phyloP scores from a whole-genome alignment of 2,797 vertebrate species.

The Amniataba percoides region DNA sequence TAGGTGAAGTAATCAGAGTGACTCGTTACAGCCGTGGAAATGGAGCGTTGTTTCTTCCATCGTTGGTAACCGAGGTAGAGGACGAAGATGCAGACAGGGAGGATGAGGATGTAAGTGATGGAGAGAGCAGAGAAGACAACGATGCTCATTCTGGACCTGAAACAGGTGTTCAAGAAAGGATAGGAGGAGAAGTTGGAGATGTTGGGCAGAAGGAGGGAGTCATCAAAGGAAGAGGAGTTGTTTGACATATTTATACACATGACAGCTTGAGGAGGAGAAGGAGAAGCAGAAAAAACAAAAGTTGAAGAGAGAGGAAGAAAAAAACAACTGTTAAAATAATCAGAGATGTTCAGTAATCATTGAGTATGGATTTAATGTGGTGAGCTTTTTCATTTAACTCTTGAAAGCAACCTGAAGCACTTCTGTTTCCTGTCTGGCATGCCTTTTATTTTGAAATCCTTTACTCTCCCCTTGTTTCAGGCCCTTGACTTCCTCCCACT shows the following conservation, averaged over 20 bases:
- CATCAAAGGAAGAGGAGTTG: neutral
- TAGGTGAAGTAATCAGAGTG: slow-evolving; percentile 34
- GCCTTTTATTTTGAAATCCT: too few species aligned
- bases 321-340: too few species aligned
- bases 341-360: too few species aligned
- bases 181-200: neutral
- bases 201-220: neutral
- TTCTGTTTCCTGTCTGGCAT: too few species aligned
- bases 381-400: too few species aligned
- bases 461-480: too few species aligned
- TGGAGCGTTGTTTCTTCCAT: neutral
- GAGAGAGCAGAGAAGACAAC: neutral
- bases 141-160: accelerated
- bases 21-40: neutral
- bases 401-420: too few species aligned
- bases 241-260: neutral
- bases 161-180: neutral
- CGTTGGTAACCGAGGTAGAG: slow-evolving; percentile 13
- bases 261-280: neutral
- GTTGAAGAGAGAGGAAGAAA: neutral
- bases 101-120: neutral
- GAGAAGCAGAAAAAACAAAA: neutral
- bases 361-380: too few species aligned
- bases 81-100: slow-evolving; percentile 23
- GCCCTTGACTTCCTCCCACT: too few species aligned